Conservation (phyloP, 2,888 invertebrate species). For the Herminia tarsipennalis region DNA sequence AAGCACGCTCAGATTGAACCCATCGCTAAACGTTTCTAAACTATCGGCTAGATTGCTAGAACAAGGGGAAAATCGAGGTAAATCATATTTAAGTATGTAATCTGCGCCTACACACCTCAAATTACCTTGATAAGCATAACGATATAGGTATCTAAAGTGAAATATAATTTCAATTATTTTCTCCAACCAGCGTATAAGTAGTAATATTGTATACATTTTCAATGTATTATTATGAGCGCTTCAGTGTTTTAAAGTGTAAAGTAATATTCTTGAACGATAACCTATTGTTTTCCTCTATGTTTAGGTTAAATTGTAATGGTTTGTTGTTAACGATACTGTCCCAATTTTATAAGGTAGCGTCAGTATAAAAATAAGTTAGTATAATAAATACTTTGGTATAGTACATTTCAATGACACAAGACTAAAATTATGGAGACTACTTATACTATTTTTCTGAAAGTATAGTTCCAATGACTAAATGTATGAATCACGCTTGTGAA, state of each 20-base stretch:
- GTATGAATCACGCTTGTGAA: too few relatives aligned
- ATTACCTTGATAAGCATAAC: conserved; percentile 14
- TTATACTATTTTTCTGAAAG: too few relatives aligned
- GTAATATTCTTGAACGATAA: background rate
- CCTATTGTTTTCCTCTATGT: too few relatives aligned
- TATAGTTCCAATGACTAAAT: too few relatives aligned
- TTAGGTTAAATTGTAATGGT: too few relatives aligned
- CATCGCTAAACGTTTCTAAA: conserved; percentile 58
- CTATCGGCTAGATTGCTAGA: conserved; percentile 54
- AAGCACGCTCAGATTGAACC: conserved; percentile 39
- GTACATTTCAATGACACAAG: too few relatives aligned
- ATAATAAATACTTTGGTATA: too few relatives aligned
- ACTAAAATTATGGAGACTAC: too few relatives aligned
- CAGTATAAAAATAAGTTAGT: too few relatives aligned
- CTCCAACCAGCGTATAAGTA: conserved; percentile 11
- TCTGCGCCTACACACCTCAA: conserved; percentile 12
- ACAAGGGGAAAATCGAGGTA: conserved; percentile 47
- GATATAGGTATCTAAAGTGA: conserved; percentile 32
- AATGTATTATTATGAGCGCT: background rate
- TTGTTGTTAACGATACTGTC: too few relatives aligned
- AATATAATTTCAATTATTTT: conserved; percentile 41
- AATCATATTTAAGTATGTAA: conserved; percentile 30
- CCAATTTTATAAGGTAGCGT: too few relatives aligned
- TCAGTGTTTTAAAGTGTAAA: background rate
- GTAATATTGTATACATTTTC: conserved; percentile 1